These are phyloP conservation scores for Linyphia triangularis DNA, from an alignment of 2,888 invertebrate species.

Conservation along the genomic window DNA sequence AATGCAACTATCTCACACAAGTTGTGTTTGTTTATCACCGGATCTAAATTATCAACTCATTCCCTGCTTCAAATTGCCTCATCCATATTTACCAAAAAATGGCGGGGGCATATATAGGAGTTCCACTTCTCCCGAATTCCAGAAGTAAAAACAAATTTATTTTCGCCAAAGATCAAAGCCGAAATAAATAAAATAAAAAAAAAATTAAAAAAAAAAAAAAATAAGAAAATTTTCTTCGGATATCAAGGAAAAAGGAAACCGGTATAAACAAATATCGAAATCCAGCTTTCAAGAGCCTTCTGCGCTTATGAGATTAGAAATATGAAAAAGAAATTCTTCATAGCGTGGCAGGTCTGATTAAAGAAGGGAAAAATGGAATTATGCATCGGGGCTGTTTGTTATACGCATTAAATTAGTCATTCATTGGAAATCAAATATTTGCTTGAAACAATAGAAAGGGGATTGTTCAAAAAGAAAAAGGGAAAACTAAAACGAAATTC, in stretches of 20 bases:
- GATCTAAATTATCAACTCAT: neutral
- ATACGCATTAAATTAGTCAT: neutral
- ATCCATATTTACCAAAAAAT: conserved; percentile 14
- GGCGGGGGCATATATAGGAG: neutral
- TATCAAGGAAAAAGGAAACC: neutral
- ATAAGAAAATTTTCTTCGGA: neutral
- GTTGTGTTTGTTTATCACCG: neutral
- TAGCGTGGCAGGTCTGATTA: neutral
- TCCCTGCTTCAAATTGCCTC: conserved; percentile 15
- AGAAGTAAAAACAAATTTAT: neutral
- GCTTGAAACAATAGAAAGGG: neutral
- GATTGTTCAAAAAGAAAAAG: neutral
- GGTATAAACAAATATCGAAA: conserved; percentile 4
- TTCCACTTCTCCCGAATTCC: neutral
- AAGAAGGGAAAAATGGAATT: neutral
- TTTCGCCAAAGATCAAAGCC: no score
- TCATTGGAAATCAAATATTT: neutral
- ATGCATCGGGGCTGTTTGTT: conserved; percentile 3
- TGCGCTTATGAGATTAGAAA: neutral
- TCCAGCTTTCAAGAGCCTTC: neutral
- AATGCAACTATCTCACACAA: neutral
- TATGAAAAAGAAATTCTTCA: neutral
- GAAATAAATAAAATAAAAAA: no score
- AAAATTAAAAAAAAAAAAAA: neutral
- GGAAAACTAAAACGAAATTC: neutral